Base-by-base conservation (phyloP, 2,888 invertebrate species). In the Himalopsyche tibetana region DNA sequence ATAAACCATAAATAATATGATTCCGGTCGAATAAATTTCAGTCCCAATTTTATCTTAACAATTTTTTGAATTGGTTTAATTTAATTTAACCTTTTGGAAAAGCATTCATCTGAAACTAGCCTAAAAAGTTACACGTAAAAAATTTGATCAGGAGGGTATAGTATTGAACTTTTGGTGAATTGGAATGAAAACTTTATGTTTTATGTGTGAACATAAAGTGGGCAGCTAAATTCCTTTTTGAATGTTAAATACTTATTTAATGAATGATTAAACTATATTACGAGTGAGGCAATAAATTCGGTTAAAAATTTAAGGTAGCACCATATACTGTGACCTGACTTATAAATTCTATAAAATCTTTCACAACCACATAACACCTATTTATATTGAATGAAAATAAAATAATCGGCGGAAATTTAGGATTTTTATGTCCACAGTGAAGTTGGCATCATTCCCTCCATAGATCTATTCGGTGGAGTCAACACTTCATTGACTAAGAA, bases 381-480 rank as follows among this genome's bases (percentile, higher is more conserved):
- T 28, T 28, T 28, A 28, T 51, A 51, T 51, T 74, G 12, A 74
- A 15, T 74, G 19, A 74, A 74, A 36, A 74, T 19, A 74, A 74
- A 36, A 17, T 69, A n/a, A 74, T 40, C 38, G 36, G 80, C 4
- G 36, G 63, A 38, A 74, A 15, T 74, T 74, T 74, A 55, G 36
- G 56, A 55, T 74, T 51, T 79, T 91, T 93, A 98, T 28, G 98
- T 98, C 98, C 99, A 99, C 36, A 99, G 93, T 2, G 97, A 94
- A 51, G 97, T 97, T 4, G 99, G 99, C 95, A 99, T 95, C 90
- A 99, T 95, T 82, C 97, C 97, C 91, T 99, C 99, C 91, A 97
- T 97, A 36, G 97, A 96, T 19, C 95, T 95, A 69, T 95, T 95
- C 84, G 96, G 95, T 9, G 99, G 99, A 28, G 96, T 97, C 79